A percentile compares a stretch with the other conserved stretches of the same genome.
Conservation (phyloP, 2,888 invertebrate species). For the Metacarcinus magister region DNA sequence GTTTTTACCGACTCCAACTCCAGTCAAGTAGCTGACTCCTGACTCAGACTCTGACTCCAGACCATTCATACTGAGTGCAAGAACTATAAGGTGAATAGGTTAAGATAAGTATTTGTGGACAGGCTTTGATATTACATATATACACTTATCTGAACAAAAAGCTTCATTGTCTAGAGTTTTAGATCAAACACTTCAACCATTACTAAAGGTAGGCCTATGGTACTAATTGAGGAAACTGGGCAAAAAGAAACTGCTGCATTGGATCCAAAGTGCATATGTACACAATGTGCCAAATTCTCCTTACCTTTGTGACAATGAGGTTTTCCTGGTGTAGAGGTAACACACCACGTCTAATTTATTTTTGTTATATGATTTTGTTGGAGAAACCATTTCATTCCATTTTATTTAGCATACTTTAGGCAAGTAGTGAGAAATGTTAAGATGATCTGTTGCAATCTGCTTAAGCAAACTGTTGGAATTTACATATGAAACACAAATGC, state of each 20-base stretch:
- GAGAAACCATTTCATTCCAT: background rate
- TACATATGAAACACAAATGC: conserved; percentile 21
- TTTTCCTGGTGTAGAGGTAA: background rate
- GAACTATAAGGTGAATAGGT: background rate
- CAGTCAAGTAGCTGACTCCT: too few species aligned
- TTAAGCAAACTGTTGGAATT: background rate
- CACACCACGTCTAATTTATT: background rate
- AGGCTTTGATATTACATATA: background rate
- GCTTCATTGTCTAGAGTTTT: background rate
- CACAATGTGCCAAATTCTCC: background rate
- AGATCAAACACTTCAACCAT: background rate
- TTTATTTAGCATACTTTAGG: background rate
- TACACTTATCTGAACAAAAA: background rate
- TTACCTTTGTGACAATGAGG: background rate
- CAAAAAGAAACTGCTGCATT: background rate
- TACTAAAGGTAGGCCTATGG: background rate
- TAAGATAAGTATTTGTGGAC: background rate
- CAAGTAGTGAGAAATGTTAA: background rate
- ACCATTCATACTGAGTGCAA: background rate
- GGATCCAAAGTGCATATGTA: background rate
- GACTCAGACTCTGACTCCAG: too few species aligned
- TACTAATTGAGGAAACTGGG: background rate
- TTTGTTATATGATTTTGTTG: background rate
- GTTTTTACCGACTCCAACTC: too few species aligned
- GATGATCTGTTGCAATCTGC: background rate